Evolutionary conservation across 2,797 vertebrate genomes (phyloP), one percentile per base, ranked within the genome.

Genomic region (Sorex maritimensis): DNA sequence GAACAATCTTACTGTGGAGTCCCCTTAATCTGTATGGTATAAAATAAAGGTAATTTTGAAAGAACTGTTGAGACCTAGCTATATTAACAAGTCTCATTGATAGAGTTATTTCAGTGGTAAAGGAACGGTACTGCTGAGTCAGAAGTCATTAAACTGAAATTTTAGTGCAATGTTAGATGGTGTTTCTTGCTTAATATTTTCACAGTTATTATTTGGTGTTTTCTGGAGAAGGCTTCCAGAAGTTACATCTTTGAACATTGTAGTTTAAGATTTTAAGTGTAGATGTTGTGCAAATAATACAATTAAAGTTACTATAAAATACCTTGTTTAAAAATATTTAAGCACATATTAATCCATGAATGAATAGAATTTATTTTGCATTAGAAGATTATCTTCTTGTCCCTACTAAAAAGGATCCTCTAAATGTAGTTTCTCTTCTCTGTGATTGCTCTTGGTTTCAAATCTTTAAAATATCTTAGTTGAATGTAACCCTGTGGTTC

Each of bases 361-460:
- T 78, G 38, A 9, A 24, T 67, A 81, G 8, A 84, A 44, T 81
- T 78, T 69, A 28, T 67, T 67, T 67, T 67, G 65, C 28, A 10
- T 26, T 67, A 26, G 65, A 26, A 10, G 34, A 44, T 44, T 44
- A 44, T 65, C 1, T 65, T 65, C 61, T 65, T 87, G 61, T 85
- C 7, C n/a, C 55, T 79, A 23, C 9, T 87, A 63, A 55, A 38
- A 86, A 85, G 91, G 38, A 72, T 41, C 72, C 80, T 79, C 84
- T 72, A 68, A 69, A 74, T 44, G 3, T 24, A 88, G 52, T 75
- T 34, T 80, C n/a, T 26, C 61, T 86, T 91, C 38, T 90, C 9
- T 92, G 49, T 52, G 23, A 61, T 83, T 81, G n/a, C 67, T 88
- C 19, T 74, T 95, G 28, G 12, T 83, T 91, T 92, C 73, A 84